A percentile compares a stretch with the other conserved stretches of the same genome.
These are phyloP conservation scores for Cyanoramphus novaezelandiae DNA, from an alignment of 2,113 vertebrate genomes.

Conservation along the genomic window DNA sequence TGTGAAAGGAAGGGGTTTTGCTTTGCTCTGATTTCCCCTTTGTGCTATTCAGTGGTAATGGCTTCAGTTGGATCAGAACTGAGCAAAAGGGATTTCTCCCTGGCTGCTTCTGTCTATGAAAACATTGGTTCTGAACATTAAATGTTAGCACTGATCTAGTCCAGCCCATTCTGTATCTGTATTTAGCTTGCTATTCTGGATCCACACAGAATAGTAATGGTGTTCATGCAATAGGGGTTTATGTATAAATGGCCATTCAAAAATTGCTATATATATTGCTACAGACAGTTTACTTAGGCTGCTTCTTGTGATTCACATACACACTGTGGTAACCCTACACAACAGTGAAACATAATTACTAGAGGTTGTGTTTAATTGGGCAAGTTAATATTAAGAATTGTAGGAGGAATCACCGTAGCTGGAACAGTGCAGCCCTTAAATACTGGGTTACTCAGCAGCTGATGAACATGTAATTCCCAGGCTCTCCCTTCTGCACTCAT, in stretches of 20 bases:
- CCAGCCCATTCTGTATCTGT: background rate
- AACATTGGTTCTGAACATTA: background rate
- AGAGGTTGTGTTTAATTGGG: background rate
- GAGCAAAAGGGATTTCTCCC: background rate
- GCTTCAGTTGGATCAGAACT: background rate
- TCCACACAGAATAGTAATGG: background rate
- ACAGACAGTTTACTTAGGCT: background rate
- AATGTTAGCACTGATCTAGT: background rate
- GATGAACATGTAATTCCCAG: rapidly evolving
- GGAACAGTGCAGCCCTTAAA: background rate
- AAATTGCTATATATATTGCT: background rate
- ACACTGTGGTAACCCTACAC: background rate
- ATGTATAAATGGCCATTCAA: background rate
- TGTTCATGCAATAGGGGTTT: rapidly evolving
- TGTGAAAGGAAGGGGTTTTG: background rate
- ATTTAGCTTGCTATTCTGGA: background rate
- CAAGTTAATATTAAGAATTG: background rate
- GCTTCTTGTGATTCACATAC: background rate
- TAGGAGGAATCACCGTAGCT: background rate
- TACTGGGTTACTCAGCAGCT: background rate
- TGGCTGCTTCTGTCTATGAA: background rate
- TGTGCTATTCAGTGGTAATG: background rate
- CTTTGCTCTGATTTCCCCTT: background rate
- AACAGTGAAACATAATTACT: background rate
- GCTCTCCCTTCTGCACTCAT: background rate